Conservation (phyloP, 2,888 invertebrate species). For the Hypsopygia costalis region DNA sequence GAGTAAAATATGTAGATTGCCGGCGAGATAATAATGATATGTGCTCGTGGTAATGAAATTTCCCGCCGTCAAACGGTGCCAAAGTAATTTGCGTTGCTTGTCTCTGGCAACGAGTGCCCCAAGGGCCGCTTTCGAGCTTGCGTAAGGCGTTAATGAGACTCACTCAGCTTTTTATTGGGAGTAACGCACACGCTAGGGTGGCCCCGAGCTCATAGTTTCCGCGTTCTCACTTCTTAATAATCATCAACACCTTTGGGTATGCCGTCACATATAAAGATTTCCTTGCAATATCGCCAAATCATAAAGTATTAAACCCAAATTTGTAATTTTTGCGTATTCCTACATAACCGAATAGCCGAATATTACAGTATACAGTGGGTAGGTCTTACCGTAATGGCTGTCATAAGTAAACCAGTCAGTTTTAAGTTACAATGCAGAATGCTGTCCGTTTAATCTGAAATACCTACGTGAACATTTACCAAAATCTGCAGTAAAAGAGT, state of each 20-base stretch:
- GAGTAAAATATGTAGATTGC: slow-evolving; percentile 80
- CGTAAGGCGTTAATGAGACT: slow-evolving; percentile 75
- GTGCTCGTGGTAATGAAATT: slow-evolving; percentile 81
- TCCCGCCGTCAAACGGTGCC: slow-evolving; percentile 80
- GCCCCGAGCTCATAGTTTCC: slow-evolving; percentile 32
- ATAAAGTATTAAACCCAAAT: too few species aligned
- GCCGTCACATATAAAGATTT: not conserved
- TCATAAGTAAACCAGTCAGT: too few species aligned
- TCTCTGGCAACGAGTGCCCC: slow-evolving; percentile 72
- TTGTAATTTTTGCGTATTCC: too few species aligned
- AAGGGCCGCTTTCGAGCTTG: slow-evolving; percentile 79
- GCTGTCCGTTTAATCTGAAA: not conserved
- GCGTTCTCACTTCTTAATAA: slow-evolving; percentile 13
- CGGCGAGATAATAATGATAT: slow-evolving; percentile 79
- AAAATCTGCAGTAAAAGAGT: not conserved
- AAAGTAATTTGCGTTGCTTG: slow-evolving; percentile 80
- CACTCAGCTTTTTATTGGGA: slow-evolving; percentile 61
- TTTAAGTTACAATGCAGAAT: too few species aligned
- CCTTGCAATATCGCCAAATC: not conserved
- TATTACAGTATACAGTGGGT: too few species aligned
- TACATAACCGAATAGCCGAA: too few species aligned
- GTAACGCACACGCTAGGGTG: slow-evolving; percentile 46
- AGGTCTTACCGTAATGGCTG: too few species aligned
- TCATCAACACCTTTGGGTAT: not conserved
- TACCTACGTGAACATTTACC: not conserved